Percentiles rank a stretch among this genome's conserved stretches.
Conservation (phyloP, 2,888 invertebrate genomes). For the Philereme transversata region DNA sequence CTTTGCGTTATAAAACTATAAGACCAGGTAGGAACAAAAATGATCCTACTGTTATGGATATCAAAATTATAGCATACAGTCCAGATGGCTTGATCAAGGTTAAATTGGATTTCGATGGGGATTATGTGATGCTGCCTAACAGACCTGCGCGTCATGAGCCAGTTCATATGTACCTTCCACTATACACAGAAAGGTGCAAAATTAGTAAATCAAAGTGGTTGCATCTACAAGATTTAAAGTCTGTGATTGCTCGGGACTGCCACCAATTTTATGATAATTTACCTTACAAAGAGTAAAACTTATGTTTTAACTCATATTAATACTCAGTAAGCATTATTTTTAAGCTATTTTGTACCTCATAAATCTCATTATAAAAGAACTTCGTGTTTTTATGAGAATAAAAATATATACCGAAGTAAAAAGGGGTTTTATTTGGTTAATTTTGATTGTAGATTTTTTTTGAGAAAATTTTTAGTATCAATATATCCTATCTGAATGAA, state of each 20-base stretch:
- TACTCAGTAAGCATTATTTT: too few relatives aligned
- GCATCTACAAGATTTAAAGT: slow-evolving; percentile 4
- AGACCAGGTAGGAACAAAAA: too few relatives aligned
- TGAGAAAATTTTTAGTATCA: too few relatives aligned
- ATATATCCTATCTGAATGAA: background rate
- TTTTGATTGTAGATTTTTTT: too few relatives aligned
- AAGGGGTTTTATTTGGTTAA: too few relatives aligned
- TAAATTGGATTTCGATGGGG: slow-evolving; percentile 9
- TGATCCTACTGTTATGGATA: background rate
- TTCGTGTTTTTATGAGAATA: too few relatives aligned
- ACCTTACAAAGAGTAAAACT: slow-evolving; percentile 2
- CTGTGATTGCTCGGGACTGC: slow-evolving; percentile 2
- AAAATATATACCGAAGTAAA: too few relatives aligned
- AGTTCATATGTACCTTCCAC: slow-evolving; percentile 3
- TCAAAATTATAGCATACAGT: slow-evolving; percentile 8
- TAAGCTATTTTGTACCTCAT: too few relatives aligned
- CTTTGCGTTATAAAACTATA: too few relatives aligned
- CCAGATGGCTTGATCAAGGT: slow-evolving; percentile 9
- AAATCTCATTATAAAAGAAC: too few relatives aligned
- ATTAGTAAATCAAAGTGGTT: slow-evolving; percentile 3
- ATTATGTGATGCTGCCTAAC: slow-evolving; percentile 2
- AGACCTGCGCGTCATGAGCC: slow-evolving; percentile 2
- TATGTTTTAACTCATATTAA: too few relatives aligned
- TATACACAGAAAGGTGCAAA: slow-evolving; percentile 5
- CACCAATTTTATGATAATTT: slow-evolving; percentile 9